These are phyloP conservation scores for Dasyurus viverrinus DNA, from an alignment of 2,113 vertebrate species.

Conservation along the genomic window DNA sequence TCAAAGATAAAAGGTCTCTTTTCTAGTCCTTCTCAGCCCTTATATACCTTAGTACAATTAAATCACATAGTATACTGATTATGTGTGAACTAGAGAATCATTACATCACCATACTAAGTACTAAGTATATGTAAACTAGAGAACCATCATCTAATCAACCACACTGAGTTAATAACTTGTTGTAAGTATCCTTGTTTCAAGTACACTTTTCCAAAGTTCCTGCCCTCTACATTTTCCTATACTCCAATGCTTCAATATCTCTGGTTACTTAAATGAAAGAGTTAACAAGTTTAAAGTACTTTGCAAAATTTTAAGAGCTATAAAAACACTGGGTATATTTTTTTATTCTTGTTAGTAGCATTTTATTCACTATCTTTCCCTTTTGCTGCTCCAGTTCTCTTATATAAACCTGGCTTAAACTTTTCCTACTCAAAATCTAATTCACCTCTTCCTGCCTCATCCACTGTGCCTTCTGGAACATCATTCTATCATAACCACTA, in stretches of 20 bases:
- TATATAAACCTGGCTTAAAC: background rate
- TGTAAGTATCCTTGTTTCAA: too few species aligned
- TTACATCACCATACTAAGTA: too few species aligned
- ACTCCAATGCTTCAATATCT: background rate
- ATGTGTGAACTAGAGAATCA: too few species aligned
- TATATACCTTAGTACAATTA: too few species aligned
- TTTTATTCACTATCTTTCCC: background rate
- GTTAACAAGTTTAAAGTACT: background rate
- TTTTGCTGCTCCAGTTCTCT: background rate
- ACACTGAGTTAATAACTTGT: too few species aligned
- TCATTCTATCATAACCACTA: background rate
- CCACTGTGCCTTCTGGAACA: background rate
- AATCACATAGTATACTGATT: too few species aligned
- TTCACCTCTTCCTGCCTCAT: background rate
- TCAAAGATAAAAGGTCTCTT: too few species aligned
- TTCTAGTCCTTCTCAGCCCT: too few species aligned
- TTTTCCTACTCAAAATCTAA: background rate
- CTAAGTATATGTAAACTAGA: too few species aligned
- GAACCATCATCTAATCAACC: too few species aligned
- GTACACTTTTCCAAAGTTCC: too few species aligned
- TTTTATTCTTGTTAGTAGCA: background rate
- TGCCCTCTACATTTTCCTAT: too few species aligned
- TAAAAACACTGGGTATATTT: background rate
- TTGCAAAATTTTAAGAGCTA: background rate
- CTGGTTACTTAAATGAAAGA: background rate